Percentiles rank a stretch among this genome's conserved stretches.
These are phyloP conservation scores for Galaxea fascicularis DNA, from an alignment of 92 coral and sea anemone genomes.

Conservation along the genomic window DNA sequence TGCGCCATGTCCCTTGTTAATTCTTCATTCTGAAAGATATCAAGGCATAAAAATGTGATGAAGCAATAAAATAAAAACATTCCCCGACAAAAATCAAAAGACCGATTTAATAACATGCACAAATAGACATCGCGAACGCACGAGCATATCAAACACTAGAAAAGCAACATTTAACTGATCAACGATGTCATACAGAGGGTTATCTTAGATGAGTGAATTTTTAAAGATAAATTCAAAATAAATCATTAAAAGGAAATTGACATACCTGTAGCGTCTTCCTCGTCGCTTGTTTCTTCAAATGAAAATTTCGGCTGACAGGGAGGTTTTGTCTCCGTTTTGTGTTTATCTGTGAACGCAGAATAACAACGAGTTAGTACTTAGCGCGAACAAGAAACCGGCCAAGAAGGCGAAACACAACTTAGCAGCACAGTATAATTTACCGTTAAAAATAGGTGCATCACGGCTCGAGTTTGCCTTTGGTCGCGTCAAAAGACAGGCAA, in stretches of 20 bases:
- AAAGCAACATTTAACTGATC: too few relatives aligned
- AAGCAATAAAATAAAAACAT: background rate
- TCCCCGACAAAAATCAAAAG: background rate
- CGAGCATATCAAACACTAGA: too few relatives aligned
- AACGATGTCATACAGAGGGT: too few relatives aligned
- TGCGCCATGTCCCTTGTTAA: background rate
- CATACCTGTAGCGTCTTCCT: conserved; percentile 25
- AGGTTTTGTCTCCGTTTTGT: background rate
- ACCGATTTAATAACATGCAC: background rate
- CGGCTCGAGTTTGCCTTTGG: conserved; percentile 29
- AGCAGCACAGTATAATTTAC: background rate
- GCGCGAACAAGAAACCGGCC: too few relatives aligned
- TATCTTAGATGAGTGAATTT: too few relatives aligned
- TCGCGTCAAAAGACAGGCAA: conserved; percentile 48
- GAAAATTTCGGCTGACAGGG: conserved; percentile 17
- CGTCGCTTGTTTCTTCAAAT: conserved; percentile 45
- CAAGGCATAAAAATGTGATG: background rate
- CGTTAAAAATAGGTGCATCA: background rate
- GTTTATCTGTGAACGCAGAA: conserved; percentile 2
- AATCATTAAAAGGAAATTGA: background rate
- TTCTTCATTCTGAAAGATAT: conserved; percentile 32
- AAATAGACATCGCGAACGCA: background rate
- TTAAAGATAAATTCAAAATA: background rate
- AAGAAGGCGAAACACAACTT: background rate
- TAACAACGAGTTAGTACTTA: background rate